Base-by-base conservation (phyloP, 2,797 vertebrate genomes). In the Syncerus caffer region DNA sequence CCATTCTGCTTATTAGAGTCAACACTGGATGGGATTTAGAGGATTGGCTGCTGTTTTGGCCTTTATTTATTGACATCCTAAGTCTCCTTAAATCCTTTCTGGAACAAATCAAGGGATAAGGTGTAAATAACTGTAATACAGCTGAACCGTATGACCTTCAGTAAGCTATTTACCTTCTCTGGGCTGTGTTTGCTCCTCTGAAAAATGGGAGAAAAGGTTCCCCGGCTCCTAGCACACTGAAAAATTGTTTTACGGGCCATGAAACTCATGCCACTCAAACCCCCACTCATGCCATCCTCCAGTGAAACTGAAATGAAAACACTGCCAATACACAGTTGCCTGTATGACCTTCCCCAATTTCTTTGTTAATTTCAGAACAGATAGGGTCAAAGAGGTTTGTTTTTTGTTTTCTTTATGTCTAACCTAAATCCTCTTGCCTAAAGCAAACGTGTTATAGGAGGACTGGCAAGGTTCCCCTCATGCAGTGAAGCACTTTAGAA, bases 21-120 rank as follows among this genome's bases (percentile, higher is more conserved):
- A 93, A 82, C 62, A 71, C 14, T 45, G 62, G 16, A 25, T 86
- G 29, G 94, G 64, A 60, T 94, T 95, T 95, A 89, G 88, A 95
- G 76, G 47, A 64, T 74, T 13, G 31, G 42, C 15, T 85, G 62
- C 92, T 93, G 71, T 95, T 93, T 58, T 86, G 89, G 96, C 91
- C 79, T 96, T 89, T 89, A 90, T 85, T 89, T 97, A 88, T 84
- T 94, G 97, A 86, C 90, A 97, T 19, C 31, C 88, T 89, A 96
- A 96, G 96, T 84, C 95, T 95, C 83, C 85, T 93, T 89, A 97
- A 97, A 97, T 97, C 96, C 95, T 94, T 94, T 92, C 85, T 93
- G 74, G 90, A 97, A 96, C 79, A 96, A 95, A 95, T 57, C 92
- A 78, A 88, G 60, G 79, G 82, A 83, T 89, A 78, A 83, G 58